Evolutionary conservation across 2,113 vertebrate genomes (phyloP).

Genomic region (Ammospiza nelsoni): DNA sequence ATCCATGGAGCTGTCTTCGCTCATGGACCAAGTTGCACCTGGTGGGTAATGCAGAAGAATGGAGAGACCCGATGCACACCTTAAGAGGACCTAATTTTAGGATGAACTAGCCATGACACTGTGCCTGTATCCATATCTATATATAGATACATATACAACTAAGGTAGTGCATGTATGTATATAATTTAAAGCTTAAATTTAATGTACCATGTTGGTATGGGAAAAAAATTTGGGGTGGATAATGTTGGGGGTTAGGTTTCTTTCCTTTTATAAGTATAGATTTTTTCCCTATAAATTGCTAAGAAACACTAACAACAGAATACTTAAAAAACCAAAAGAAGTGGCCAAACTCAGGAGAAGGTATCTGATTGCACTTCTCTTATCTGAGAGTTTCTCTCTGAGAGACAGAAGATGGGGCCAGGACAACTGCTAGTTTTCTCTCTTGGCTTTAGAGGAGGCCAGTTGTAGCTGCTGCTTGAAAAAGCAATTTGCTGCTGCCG

Average conservation of each 20-base stretch:
- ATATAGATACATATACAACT: not conserved
- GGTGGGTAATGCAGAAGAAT: not conserved
- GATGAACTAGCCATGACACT: not conserved
- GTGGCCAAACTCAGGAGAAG: not conserved
- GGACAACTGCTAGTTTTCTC: too few relatives aligned
- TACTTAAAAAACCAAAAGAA: not conserved
- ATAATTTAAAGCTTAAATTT: not conserved
- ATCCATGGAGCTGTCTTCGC: not conserved
- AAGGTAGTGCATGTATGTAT: not conserved
- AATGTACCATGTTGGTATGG: not conserved
- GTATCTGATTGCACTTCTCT: too few relatives aligned
- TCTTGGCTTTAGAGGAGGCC: too few relatives aligned
- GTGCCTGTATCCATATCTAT: not conserved
- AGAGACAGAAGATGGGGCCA: too few relatives aligned
- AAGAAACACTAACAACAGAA: not conserved
- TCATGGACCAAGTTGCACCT: not conserved
- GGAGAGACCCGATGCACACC: not conserved
- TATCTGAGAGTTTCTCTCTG: not conserved
- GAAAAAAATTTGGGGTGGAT: too few relatives aligned
- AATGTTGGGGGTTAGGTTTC: not conserved
- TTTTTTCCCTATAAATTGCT: not conserved
- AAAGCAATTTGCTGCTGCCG: too few relatives aligned
- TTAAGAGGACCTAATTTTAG: not conserved
- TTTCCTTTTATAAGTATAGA: not conserved
- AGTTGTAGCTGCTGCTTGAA: too few relatives aligned